Conservation (phyloP, 2,888 invertebrate genomes). For the Chloroclysta siterata region DNA sequence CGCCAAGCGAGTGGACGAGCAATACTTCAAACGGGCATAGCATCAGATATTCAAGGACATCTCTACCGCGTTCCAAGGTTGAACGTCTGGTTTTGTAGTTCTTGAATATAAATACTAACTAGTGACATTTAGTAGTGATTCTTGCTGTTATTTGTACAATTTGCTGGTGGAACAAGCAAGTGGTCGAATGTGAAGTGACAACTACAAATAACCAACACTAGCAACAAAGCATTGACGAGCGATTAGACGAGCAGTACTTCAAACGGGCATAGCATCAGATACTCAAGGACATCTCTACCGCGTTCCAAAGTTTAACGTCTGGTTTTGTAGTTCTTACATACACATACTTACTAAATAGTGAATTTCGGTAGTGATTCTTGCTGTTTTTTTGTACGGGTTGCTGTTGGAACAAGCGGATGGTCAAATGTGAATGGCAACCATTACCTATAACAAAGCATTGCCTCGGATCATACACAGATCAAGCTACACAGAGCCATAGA, state of each 20-base stretch:
- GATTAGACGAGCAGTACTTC: constrained; percentile 93
- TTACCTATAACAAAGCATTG: too few relatives aligned
- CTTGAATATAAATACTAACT: constrained; percentile 7
- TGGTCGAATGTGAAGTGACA: too few relatives aligned
- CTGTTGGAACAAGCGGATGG: too few relatives aligned
- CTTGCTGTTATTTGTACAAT: neutral
- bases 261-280: constrained; percentile 79
- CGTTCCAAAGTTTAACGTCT: constrained; percentile 69
- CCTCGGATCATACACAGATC: too few relatives aligned
- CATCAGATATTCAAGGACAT: constrained; percentile 78
- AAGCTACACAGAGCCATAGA: too few relatives aligned
- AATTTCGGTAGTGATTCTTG: constrained; percentile 2
- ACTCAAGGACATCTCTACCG: constrained; percentile 78
- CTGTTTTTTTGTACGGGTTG: neutral
- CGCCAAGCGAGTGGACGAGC: constrained; percentile 92
- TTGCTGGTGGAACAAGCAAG: too few relatives aligned
- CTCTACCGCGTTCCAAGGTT: constrained; percentile 73
- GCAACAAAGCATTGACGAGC: too few relatives aligned
- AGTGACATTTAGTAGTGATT: constrained; percentile 2
- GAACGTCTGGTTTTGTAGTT: constrained; percentile 44
- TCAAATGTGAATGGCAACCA: too few relatives aligned
- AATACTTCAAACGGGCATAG: constrained; percentile 88
- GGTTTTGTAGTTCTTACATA: constrained; percentile 12
- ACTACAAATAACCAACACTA: too few relatives aligned
- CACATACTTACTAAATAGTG: neutral